Conservation (phyloP, 2,113 vertebrate genomes). For the Athene noctua region DNA sequence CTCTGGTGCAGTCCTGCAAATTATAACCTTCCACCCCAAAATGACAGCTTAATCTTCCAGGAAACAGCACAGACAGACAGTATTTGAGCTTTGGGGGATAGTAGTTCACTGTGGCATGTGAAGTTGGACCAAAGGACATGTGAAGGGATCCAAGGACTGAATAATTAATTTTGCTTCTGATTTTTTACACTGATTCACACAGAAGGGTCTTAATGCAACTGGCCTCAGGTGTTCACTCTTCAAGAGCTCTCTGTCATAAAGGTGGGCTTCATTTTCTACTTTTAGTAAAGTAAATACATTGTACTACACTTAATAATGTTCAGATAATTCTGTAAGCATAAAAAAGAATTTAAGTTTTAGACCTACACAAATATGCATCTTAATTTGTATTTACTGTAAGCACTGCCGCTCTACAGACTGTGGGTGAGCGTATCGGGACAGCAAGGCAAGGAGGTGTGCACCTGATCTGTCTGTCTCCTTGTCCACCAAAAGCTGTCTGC, state of each 20-base stretch:
- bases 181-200: neutral
- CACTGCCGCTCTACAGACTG: accelerated
- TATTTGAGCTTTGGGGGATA: neutral
- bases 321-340: neutral
- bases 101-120: neutral
- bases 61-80: constrained; percentile 3
- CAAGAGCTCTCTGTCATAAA: neutral
- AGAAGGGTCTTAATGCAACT: neutral
- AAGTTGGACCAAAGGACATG: neutral
- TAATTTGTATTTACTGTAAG: neutral
- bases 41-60: constrained; percentile 36
- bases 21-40: neutral
- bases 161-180: neutral
- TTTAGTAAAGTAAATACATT: neutral
- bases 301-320: neutral
- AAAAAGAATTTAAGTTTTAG: neutral
- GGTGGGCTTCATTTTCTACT: neutral
- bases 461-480: neutral
- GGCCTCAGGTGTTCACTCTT: neutral
- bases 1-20: neutral
- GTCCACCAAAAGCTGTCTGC: neutral
- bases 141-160: neutral
- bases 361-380: neutral
- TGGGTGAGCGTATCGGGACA: accelerated
- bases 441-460: accelerated